Percentiles rank a stretch among this genome's conserved stretches.
These are phyloP conservation scores for Pangasius larnaudii DNA, from an alignment of 2,797 vertebrate species.

Conservation along the genomic window DNA sequence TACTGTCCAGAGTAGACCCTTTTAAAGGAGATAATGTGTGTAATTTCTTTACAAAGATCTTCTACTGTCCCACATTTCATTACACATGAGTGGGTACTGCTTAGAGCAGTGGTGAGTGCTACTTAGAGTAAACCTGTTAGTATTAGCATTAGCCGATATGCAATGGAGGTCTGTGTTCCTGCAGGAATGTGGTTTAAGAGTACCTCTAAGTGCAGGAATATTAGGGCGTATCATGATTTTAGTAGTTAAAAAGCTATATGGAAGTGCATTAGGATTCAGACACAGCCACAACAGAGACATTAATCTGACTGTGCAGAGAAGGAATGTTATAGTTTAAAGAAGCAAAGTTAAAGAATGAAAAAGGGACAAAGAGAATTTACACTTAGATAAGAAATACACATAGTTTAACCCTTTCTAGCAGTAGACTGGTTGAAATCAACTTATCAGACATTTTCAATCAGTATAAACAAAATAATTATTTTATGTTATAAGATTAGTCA, in stretches of 20 bases:
- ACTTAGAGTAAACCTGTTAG: slow-evolving; percentile 73
- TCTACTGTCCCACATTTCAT: slow-evolving; percentile 32
- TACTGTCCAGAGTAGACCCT: neutral
- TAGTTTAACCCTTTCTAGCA: neutral
- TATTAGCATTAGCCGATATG: slow-evolving; percentile 24
- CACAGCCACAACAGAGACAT: neutral
- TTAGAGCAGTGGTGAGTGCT: slow-evolving; percentile 62
- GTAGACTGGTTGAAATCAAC: too few relatives aligned
- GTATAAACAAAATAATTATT: too few relatives aligned
- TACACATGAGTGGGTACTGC: slow-evolving; percentile 48
- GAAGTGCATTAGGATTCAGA: slow-evolving; percentile 9
- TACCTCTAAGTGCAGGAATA: slow-evolving; percentile 12
- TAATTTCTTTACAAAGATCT: slow-evolving; percentile 39
- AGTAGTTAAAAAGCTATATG: neutral
- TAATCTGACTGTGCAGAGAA: neutral
- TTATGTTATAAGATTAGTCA: too few relatives aligned
- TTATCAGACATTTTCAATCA: too few relatives aligned
- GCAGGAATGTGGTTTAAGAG: neutral
- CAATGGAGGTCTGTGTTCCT: neutral
- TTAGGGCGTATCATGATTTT: neutral
- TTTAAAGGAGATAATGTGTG: slow-evolving; percentile 33
- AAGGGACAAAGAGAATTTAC: neutral
- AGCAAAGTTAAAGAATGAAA: neutral
- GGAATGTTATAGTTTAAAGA: neutral
- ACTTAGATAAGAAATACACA: neutral